Base-by-base conservation (phyloP, 2,113 vertebrate genomes). In the Octodon degus region DNA sequence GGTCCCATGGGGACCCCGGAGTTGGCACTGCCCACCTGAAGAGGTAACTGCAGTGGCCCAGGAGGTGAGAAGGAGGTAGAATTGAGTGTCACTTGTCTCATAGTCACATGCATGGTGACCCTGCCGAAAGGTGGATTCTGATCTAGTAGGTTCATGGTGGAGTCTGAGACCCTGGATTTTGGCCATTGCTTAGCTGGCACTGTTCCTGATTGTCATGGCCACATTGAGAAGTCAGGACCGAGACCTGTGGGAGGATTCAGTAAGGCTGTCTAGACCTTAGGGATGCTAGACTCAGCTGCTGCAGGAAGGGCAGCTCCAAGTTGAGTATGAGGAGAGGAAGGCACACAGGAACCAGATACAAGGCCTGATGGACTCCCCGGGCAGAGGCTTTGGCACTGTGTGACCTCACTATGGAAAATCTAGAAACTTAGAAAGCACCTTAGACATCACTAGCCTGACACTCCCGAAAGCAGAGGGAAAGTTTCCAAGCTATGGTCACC, bases 351-450 rank as follows among this genome's bases (percentile, higher is more conserved):
- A 25, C 8, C 60, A 90, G 68, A 17, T 17, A 30, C 14, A 50
- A 79, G 25, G 22, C 40, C 19, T 43, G 65, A 68, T 60, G 63
- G 80, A 43, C 27, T 90, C 55, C 63, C 16, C 10, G n/a, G 17
- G 22, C 50, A 70, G 47, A 67, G 32, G 27, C 55, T 62, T 40
- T 11, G 50, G 83, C 60, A 5, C 13, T 62, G 37, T 50, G 11
- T 55, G 55, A 58, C 40, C 85, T 12, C 19, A n/a, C 40, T 47
- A 10, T 2, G 81, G 47, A 89, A 58, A 60, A 86, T 74, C 43
- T 83, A 93, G 43, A 81, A 76, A 9, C 55, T 80, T 58, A 62
- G n/a, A 90, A 86, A 93, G 43, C 77, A 72, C 37, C 63, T 90
- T 94, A 82, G 68, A 88, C 81, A 3, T 40, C 70, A 72, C 53